phyloP scores from a whole-genome alignment of 2,797 vertebrate genomes.

The Spinus pinus region DNA sequence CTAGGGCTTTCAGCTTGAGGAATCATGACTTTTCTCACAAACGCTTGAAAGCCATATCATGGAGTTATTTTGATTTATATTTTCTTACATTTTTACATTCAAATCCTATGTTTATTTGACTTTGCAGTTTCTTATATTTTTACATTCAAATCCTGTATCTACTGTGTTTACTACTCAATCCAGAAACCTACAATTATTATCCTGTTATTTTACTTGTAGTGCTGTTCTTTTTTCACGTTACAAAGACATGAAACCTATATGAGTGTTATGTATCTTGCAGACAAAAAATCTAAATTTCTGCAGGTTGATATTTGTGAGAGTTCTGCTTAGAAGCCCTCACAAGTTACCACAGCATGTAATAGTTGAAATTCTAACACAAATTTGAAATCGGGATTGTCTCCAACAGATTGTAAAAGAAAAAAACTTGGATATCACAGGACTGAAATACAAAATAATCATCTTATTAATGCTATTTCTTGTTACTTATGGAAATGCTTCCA shows the following conservation, averaged over 20 bases:
- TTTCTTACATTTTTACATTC: background rate
- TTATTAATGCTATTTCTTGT: background rate
- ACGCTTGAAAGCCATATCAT: background rate
- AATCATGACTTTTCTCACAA: background rate
- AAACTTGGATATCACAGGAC: background rate
- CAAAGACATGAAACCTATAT: background rate
- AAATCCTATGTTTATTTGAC: background rate
- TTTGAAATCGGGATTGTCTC: background rate
- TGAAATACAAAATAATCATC: background rate
- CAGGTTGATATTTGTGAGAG: background rate
- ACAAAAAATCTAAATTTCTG: background rate
- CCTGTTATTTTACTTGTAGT: background rate
- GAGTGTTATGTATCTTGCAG: background rate
- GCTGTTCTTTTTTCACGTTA: background rate
- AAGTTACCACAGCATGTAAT: background rate
- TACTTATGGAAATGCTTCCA: background rate
- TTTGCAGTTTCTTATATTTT: background rate
- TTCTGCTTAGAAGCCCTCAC: background rate
- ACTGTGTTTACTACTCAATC: background rate
- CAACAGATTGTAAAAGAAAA: background rate
- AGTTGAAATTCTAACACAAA: background rate
- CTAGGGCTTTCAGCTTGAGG: background rate
- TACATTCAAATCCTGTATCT: background rate
- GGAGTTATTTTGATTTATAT: background rate
- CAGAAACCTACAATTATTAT: background rate